Evolutionary conservation across 2,888 invertebrate genomes (phyloP).

Genomic region (Archips crataeganus): DNA sequence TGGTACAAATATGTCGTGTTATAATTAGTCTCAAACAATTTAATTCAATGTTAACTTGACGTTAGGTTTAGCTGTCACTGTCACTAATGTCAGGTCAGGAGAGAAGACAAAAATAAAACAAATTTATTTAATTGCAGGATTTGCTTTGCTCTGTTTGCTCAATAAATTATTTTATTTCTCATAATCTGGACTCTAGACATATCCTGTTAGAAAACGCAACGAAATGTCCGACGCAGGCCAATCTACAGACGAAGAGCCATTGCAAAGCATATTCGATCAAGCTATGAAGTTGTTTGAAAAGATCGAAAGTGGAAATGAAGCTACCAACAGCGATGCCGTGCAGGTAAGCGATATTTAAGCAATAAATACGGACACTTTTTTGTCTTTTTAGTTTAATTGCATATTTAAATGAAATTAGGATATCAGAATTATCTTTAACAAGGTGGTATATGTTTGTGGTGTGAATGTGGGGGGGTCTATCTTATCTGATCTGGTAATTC

Average conservation of each 20-base stretch:
- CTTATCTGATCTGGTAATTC: neutral
- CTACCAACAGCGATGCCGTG: constrained; percentile 89
- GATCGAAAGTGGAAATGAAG: constrained; percentile 88
- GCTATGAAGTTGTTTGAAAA: constrained; percentile 89
- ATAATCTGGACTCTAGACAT: constrained; percentile 16
- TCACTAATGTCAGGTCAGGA: neutral
- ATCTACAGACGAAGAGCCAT: constrained; percentile 67
- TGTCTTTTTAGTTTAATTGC: neutral
- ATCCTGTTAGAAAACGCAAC: constrained; percentile 34
- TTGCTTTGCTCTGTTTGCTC: neutral
- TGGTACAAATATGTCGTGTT: neutral
- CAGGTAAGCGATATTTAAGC: constrained; percentile 84
- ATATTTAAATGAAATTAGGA: neutral
- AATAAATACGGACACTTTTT: neutral
- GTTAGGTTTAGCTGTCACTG: neutral
- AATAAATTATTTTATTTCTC: constrained; percentile 5
- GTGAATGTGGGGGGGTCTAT: neutral
- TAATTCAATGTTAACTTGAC: neutral
- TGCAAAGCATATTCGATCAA: constrained; percentile 87
- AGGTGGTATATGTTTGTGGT: neutral
- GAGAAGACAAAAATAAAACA: constrained; percentile 4
- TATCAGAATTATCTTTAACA: neutral
- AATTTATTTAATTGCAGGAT: neutral
- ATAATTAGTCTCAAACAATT: too few species aligned
- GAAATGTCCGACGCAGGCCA: constrained; percentile 54